Percentiles rank a stretch among this genome's conserved stretches.
Evolutionary conservation across 2,888 invertebrate species (phyloP).

Genomic region (Agrochola lychnidis): DNA sequence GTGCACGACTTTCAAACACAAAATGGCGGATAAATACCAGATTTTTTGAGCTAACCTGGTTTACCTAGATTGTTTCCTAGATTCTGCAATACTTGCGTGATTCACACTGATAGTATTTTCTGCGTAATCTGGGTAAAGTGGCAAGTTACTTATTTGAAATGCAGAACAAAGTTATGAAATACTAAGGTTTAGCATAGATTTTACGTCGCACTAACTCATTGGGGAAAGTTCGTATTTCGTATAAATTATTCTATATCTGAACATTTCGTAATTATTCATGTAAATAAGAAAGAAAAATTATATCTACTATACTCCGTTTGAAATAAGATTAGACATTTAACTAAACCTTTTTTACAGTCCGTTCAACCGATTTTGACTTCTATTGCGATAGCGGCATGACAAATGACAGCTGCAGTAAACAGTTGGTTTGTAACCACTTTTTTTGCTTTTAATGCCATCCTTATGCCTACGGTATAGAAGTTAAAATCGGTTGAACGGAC

Average conservation of each 20-base stretch:
- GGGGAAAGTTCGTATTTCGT: slow-evolving; percentile 5
- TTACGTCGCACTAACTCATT: neutral
- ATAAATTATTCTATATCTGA: neutral
- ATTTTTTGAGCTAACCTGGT: slow-evolving; percentile 29
- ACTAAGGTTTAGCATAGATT: slow-evolving; percentile 10
- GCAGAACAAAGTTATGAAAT: slow-evolving; percentile 36
- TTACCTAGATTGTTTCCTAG: slow-evolving; percentile 36
- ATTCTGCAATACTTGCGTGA: slow-evolving; percentile 50
- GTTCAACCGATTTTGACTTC: no score
- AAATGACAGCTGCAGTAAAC: no score
- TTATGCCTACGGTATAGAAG: no score
- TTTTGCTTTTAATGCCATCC: no score
- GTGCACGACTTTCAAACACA: slow-evolving; percentile 73
- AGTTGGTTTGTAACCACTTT: no score
- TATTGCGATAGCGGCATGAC: no score
- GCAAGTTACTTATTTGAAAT: slow-evolving; percentile 45
- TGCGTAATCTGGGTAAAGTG: slow-evolving; percentile 44
- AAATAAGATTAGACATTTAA: no score
- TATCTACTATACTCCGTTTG: no score
- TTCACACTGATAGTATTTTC: slow-evolving; percentile 46
- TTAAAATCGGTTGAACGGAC: no score
- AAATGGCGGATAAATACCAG: slow-evolving; percentile 57
- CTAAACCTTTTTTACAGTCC: no score
- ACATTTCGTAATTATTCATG: neutral
- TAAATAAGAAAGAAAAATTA: no score